These are phyloP conservation scores for Caenorhabditis sulstoni DNA, from an alignment of 2,888 invertebrate genomes.

Conservation along the genomic window DNA sequence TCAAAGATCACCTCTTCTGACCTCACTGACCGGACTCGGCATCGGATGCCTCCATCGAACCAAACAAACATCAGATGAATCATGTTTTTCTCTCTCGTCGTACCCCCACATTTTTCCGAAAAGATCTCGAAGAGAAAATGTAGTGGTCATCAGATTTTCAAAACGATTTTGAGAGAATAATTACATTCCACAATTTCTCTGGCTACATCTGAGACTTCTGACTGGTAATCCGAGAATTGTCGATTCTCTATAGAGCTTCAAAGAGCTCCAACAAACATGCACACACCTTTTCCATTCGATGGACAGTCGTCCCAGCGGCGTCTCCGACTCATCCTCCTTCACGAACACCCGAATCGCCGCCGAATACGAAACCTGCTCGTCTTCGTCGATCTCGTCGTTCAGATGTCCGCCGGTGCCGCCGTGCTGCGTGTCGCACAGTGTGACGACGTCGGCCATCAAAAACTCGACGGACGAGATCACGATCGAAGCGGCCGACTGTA, in stretches of 20 bases:
- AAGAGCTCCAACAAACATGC: no score
- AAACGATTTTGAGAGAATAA: no score
- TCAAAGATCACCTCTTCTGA: no score
- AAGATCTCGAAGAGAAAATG: no score
- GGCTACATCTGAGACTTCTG: no score
- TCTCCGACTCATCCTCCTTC: slow-evolving; percentile 62
- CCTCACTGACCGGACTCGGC: no score
- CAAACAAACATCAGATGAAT: no score
- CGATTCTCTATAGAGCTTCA: neutral
- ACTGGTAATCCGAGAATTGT: neutral
- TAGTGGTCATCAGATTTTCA: no score
- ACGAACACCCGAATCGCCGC: slow-evolving; percentile 46
- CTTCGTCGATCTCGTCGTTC: slow-evolving; percentile 55
- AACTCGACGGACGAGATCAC: slow-evolving; percentile 64
- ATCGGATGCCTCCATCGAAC: no score
- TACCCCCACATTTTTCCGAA: no score
- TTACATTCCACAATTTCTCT: no score
- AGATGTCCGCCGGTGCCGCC: slow-evolving; percentile 33
- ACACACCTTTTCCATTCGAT: slow-evolving; percentile 67
- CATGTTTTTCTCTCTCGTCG: no score
- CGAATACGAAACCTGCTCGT: slow-evolving; percentile 61
- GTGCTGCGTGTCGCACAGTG: slow-evolving; percentile 15
- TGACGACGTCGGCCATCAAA: slow-evolving; percentile 61
- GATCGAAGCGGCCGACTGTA: slow-evolving; percentile 59
- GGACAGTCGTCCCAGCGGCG: slow-evolving; percentile 66